Percentiles rank a stretch among this genome's conserved stretches.
These are phyloP conservation scores for Aproaerema taeniolella DNA, from an alignment of 2,888 invertebrate genomes.

Conservation along the genomic window DNA sequence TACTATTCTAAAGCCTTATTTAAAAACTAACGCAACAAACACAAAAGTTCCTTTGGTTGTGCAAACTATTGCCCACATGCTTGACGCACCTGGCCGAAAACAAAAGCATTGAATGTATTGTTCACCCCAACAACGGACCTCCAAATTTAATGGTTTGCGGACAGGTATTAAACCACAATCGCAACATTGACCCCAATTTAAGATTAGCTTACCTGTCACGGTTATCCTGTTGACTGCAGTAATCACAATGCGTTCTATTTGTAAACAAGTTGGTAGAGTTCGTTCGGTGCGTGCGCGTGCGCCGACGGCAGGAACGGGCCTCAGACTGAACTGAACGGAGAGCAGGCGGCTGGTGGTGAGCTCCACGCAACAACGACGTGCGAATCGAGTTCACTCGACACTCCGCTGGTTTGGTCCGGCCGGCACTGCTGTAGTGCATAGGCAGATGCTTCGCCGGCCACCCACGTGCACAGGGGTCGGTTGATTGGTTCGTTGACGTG, in stretches of 20 bases:
- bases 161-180: slow-evolving; percentile 27
- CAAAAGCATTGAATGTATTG: slow-evolving; percentile 47
- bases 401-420: slow-evolving; percentile 21
- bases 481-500: slow-evolving; percentile 5
- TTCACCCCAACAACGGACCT: slow-evolving; percentile 28
- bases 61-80: slow-evolving; percentile 30
- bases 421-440: slow-evolving; percentile 11
- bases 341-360: not conserved
- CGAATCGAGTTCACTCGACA: slow-evolving; percentile 56
- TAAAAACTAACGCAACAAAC: no score
- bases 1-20: no score
- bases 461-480: slow-evolving; percentile 31
- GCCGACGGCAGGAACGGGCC: slow-evolving; percentile 39
- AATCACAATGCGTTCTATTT: slow-evolving; percentile 52
- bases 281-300: slow-evolving; percentile 40
- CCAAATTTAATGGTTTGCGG: slow-evolving; percentile 17
- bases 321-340: slow-evolving; percentile 40
- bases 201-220: slow-evolving; percentile 58
- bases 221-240: slow-evolving; percentile 49
- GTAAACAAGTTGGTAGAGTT: slow-evolving; percentile 49
- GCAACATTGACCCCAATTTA: slow-evolving; percentile 50
- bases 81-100: slow-evolving; percentile 41
- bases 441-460: slow-evolving; percentile 26
- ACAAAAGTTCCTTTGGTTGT: no score
- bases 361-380: slow-evolving; percentile 25